Conservation (phyloP, 2,113 vertebrate genomes). For the Daubentonia madagascariensis region DNA sequence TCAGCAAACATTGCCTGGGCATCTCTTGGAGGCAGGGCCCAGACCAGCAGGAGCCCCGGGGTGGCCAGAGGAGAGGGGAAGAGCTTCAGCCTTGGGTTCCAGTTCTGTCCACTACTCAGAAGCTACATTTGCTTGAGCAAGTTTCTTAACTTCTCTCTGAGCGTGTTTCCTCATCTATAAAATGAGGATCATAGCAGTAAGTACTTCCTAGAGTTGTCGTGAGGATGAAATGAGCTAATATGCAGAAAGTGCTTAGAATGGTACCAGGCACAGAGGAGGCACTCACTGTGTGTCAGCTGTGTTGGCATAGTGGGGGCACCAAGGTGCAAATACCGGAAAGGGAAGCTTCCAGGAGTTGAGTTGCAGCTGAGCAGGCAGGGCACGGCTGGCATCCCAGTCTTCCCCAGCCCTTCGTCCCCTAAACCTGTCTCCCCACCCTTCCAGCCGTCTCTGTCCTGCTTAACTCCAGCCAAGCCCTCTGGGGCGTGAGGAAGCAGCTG, state of each 20-base stretch:
- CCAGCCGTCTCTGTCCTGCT: neutral
- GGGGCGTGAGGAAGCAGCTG: neutral
- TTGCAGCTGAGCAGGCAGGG: neutral
- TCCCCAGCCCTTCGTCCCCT: neutral
- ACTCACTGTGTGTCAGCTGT: neutral
- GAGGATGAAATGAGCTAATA: neutral
- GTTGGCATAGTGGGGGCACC: too few relatives aligned
- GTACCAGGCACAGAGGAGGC: neutral
- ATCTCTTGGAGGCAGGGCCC: neutral
- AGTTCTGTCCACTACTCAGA: neutral
- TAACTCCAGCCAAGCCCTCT: neutral
- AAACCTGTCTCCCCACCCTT: neutral
- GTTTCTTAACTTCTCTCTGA: neutral
- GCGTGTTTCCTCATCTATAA: neutral
- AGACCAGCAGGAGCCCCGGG: neutral
- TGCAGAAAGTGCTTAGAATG: rapidly evolving
- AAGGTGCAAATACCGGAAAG: neutral
- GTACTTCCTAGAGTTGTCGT: neutral
- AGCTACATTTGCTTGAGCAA: neutral
- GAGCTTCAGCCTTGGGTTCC: neutral
- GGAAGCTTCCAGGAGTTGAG: neutral
- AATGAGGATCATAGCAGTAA: too few relatives aligned
- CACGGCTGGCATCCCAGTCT: neutral
- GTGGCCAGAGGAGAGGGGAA: neutral
- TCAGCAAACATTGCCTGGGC: neutral